A percentile compares a stretch with the other conserved stretches of the same genome.
phyloP scores from a whole-genome alignment of 2,888 invertebrate species.

The Tortrix viridana region DNA sequence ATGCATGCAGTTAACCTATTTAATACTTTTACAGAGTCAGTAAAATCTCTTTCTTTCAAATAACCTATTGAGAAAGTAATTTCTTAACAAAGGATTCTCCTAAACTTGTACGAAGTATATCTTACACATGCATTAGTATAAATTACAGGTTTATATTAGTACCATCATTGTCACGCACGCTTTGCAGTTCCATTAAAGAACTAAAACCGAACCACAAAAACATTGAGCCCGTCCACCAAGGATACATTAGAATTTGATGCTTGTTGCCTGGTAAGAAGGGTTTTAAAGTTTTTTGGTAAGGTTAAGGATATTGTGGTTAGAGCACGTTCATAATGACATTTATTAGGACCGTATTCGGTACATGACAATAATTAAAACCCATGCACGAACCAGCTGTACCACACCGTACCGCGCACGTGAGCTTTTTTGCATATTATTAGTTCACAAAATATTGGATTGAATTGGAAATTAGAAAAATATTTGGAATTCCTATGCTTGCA shows the following conservation, averaged over 20 bases:
- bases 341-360: constrained; percentile 82
- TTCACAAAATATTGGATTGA: constrained; percentile 58
- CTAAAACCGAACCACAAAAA: constrained; percentile 62
- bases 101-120: constrained; percentile 38
- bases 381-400: constrained; percentile 81
- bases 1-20: no score
- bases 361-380: constrained; percentile 83
- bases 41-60: no score
- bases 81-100: constrained; percentile 18
- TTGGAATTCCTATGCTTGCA: constrained; percentile 26
- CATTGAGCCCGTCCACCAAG: constrained; percentile 24
- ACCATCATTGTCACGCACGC: constrained; percentile 81
- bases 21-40: no score
- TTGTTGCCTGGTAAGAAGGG: constrained; percentile 39
- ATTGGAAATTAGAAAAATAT: constrained; percentile 50
- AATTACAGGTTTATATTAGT: constrained; percentile 68
- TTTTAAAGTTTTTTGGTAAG: constrained; percentile 32
- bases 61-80: not conserved
- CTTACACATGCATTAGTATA: constrained; percentile 66
- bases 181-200: constrained; percentile 79
- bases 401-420: constrained; percentile 75
- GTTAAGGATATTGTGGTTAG: constrained; percentile 47
- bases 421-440: constrained; percentile 74
- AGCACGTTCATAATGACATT: constrained; percentile 81
- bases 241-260: constrained; percentile 41